Evolutionary conservation across 2,797 vertebrate genomes (phyloP), one percentile per base, ranked within the genome.

Genomic region (Rhadinocentrus ornatus): DNA sequence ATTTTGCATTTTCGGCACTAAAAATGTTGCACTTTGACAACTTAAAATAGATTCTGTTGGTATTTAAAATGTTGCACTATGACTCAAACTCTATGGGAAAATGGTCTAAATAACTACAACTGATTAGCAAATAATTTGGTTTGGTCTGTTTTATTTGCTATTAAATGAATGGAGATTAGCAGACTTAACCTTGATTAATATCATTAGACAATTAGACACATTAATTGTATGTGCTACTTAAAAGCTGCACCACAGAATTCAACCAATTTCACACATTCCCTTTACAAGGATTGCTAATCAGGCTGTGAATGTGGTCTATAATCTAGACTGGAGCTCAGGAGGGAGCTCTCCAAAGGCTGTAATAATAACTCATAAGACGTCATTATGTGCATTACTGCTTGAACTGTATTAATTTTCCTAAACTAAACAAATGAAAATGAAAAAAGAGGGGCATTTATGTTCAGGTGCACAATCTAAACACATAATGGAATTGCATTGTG

Each of bases 231-330:
- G 2, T 22, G 35, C 29, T 44, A 22, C 22, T 20, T 56, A 44
- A 41, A 50, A 16, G 26, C 44, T 46, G 18, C 1, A 46, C 3
- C 0, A 26, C n/a, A 15, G 52, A 18, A 66, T 31, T 56, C 29
- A 24, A 66, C 34, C 20, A 41, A 44, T 66, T 66, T 66, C 39
- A 55, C 52, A 44, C 52, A 39, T 64, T 64, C 31, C 41, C 16
- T 44, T 39, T 39, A 26, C 11, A 15, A 37, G 48, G 7, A 37
- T 12, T 54, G 26, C 24, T 27, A 27, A n/a, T 52, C 22, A 52
- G 22, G 22, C 35, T 37, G 10, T 12, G 35, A 37, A 37, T 13
- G 16, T 20, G 18, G 0, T 27, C 5, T 53, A 53, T 34, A 60
- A 53, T 60, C 4, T 41, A 18, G 18, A 32, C 56, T 34, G 29